These are phyloP conservation scores for Linurgus olivaceus DNA, from an alignment of 2,797 vertebrate species.

Conservation along the genomic window DNA sequence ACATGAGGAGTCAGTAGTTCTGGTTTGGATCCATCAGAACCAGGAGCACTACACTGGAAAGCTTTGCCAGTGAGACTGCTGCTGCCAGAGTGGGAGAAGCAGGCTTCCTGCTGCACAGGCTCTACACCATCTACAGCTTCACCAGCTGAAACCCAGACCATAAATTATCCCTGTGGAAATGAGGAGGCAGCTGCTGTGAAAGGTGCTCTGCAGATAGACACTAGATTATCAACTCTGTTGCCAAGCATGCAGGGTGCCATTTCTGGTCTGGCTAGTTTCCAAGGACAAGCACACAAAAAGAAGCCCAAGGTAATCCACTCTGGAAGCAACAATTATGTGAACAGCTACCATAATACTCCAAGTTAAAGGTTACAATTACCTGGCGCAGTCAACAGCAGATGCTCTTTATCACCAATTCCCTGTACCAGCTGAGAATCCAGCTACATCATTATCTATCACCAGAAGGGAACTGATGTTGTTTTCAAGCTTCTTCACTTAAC, in stretches of 20 bases:
- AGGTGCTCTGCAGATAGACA: background rate
- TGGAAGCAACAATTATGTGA: background rate
- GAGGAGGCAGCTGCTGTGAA: background rate
- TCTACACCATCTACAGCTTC: background rate
- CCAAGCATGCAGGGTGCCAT: background rate
- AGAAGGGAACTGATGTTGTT: background rate
- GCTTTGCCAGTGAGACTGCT: background rate
- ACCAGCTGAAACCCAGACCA: background rate
- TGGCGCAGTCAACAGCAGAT: background rate
- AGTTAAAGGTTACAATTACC: background rate
- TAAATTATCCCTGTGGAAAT: background rate
- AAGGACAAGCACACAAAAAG: background rate
- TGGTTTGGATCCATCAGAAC: background rate
- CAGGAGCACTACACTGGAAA: background rate
- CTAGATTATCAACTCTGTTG: background rate
- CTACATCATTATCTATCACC: background rate
- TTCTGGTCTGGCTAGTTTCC: background rate
- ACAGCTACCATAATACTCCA: background rate
- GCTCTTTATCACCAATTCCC: background rate
- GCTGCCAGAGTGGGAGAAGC: background rate
- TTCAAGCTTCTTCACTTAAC: background rate
- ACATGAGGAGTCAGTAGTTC: background rate
- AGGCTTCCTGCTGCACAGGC: background rate
- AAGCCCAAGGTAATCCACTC: background rate
- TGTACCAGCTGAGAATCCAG: background rate